A percentile compares a stretch with the other conserved stretches of the same genome.
These are phyloP conservation scores for Rhombomys opimus DNA, from an alignment of 2,113 vertebrate species.

Conservation along the genomic window DNA sequence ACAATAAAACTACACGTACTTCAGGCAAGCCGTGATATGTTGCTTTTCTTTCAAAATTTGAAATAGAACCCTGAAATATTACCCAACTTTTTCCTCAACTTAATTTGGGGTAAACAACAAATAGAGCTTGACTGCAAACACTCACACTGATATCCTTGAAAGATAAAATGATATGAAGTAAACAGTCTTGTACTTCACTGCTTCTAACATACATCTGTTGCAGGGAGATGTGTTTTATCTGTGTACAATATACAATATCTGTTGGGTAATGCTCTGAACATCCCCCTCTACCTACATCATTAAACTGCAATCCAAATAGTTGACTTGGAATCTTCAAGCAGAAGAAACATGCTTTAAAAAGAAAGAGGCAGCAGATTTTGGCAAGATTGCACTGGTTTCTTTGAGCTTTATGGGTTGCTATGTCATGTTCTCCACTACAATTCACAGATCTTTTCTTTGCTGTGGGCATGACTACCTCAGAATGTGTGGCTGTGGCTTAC, in stretches of 20 bases:
- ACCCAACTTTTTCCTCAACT: not conserved
- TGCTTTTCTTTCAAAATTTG: not conserved
- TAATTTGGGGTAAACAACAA: not conserved
- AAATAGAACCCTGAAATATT: slow-evolving; percentile 25
- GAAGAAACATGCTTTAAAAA: not conserved
- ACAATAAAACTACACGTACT: slow-evolving; percentile 22
- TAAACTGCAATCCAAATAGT: not conserved
- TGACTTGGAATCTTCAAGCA: not conserved
- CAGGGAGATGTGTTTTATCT: not conserved
- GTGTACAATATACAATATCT: not conserved
- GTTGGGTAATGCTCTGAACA: not conserved
- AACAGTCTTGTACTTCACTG: not conserved
- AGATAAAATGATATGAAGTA: slow-evolving; percentile 37
- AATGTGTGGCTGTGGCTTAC: not conserved
- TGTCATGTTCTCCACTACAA: not conserved
- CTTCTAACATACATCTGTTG: slow-evolving; percentile 6
- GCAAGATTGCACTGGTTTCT: not conserved
- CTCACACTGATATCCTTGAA: not conserved
- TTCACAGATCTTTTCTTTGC: slow-evolving; percentile 7
- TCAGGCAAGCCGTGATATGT: not conserved
- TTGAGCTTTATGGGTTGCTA: slow-evolving; percentile 3
- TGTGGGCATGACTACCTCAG: not conserved
- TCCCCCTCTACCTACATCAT: not conserved
- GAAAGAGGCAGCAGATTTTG: not conserved
- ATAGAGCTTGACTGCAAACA: not conserved